These are phyloP conservation scores for Tetranychus urticae DNA, from an alignment of 1,140 invertebrate genomes.

Conservation along the genomic window DNA sequence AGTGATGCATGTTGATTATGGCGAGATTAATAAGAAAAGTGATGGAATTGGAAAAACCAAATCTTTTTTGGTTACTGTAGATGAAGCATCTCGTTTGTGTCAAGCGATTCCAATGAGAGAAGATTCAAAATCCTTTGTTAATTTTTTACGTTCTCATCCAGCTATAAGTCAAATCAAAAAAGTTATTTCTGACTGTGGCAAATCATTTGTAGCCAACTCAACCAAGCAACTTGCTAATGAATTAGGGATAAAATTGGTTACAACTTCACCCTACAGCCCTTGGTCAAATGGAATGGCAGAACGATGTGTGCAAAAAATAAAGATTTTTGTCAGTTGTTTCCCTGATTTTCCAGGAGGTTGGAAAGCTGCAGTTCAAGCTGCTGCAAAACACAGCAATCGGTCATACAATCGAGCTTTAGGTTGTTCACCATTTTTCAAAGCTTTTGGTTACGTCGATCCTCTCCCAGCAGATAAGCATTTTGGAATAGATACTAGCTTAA, in stretches of 20 bases:
- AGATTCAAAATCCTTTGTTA: neutral
- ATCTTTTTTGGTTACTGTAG: neutral
- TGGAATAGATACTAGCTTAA: too few relatives aligned
- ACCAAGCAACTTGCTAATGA: too few relatives aligned
- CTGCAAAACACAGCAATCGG: neutral
- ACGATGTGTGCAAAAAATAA: neutral
- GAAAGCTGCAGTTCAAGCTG: neutral
- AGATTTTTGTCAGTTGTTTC: neutral
- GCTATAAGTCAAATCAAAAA: too few relatives aligned
- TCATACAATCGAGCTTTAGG: neutral
- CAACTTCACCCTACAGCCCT: too few relatives aligned
- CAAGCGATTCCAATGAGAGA: neutral
- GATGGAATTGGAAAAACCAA: neutral
- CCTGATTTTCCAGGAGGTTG: neutral
- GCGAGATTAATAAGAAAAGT: neutral
- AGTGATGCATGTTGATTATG: neutral
- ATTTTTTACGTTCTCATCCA: neutral
- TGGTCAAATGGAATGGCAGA: constrained; percentile 3
- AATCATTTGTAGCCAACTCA: too few relatives aligned
- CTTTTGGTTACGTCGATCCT: too few relatives aligned
- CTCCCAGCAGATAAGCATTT: too few relatives aligned
- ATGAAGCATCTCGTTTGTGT: neutral
- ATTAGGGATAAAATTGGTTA: too few relatives aligned
- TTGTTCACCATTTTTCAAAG: too few relatives aligned
- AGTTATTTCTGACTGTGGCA: too few relatives aligned